Evolutionary conservation across 1,140 invertebrate genomes (phyloP).

Genomic region (Tetramorium simillimum): DNA sequence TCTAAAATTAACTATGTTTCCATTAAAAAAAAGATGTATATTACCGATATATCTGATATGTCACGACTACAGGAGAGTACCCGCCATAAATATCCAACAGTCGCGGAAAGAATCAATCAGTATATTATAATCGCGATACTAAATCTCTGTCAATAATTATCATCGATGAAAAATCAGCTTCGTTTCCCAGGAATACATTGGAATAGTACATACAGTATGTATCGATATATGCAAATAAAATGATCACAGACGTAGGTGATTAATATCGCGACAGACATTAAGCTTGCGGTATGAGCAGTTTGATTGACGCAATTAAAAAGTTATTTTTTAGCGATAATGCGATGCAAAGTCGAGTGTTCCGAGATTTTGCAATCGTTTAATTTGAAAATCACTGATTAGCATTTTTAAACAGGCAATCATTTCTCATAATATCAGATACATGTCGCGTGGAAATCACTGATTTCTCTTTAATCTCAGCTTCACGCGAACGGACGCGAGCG

Average conservation of each 20-base stretch:
- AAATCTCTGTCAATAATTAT: slow-evolving; percentile 31
- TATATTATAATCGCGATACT: slow-evolving; percentile 8
- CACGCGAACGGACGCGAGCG: slow-evolving; percentile 7
- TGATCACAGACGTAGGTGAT: slow-evolving; percentile 18
- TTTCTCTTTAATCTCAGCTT: slow-evolving; percentile 64
- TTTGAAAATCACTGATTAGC: neutral
- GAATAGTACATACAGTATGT: neutral
- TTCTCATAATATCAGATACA: slow-evolving; percentile 31
- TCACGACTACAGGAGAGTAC: neutral
- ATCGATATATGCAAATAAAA: slow-evolving; percentile 59
- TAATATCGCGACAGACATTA: slow-evolving; percentile 37
- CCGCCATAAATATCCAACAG: slow-evolving; percentile 26
- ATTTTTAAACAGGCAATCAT: slow-evolving; percentile 33
- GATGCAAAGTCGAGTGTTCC: neutral
- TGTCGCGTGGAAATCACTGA: slow-evolving; percentile 29
- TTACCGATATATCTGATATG: slow-evolving; percentile 6
- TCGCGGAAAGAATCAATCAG: slow-evolving; percentile 44
- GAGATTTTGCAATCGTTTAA: slow-evolving; percentile 45
- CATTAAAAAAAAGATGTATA: neutral
- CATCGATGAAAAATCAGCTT: slow-evolving; percentile 1
- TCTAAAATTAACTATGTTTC: neutral
- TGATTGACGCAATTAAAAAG: slow-evolving; percentile 22
- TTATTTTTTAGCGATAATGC: neutral
- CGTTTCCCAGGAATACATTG: slow-evolving; percentile 11
- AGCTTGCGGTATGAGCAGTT: slow-evolving; percentile 19